These are phyloP conservation scores for Clanis bilineata DNA, from an alignment of 2,888 invertebrate species.

Conservation along the genomic window DNA sequence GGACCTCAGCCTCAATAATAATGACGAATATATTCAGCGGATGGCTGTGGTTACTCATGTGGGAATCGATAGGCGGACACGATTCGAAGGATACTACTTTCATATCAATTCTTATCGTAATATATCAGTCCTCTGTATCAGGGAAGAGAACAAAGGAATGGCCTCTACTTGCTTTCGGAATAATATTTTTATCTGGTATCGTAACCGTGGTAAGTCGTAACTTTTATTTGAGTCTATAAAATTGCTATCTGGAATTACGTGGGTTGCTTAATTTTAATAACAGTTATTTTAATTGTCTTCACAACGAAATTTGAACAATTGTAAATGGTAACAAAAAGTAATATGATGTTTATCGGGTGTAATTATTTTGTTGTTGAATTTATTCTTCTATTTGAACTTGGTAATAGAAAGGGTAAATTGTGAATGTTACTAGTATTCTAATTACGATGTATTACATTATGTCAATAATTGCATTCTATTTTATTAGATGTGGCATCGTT, in stretches of 20 bases:
- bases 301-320: neutral
- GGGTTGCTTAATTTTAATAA: constrained; percentile 7
- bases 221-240: neutral
- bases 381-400: neutral
- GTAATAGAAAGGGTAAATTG: neutral
- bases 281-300: neutral
- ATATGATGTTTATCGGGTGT: neutral
- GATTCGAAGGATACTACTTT: constrained; percentile 75
- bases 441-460: neutral
- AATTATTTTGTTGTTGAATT: neutral
- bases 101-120: constrained; percentile 81
- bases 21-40: constrained; percentile 81
- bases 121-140: constrained; percentile 81
- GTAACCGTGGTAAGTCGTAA: constrained; percentile 81
- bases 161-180: constrained; percentile 80
- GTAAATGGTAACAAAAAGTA: neutral
- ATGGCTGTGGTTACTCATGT: constrained; percentile 81
- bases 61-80: constrained; percentile 73
- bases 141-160: constrained; percentile 76
- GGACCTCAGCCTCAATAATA: constrained; percentile 83
- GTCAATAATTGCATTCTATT: neutral
- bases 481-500: no score
- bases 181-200: constrained; percentile 82
- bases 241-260: constrained; percentile 8
- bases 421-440: neutral